Evolutionary conservation across 2,113 vertebrate species (phyloP).

Genomic region (Nycticryphes semicollaris): DNA sequence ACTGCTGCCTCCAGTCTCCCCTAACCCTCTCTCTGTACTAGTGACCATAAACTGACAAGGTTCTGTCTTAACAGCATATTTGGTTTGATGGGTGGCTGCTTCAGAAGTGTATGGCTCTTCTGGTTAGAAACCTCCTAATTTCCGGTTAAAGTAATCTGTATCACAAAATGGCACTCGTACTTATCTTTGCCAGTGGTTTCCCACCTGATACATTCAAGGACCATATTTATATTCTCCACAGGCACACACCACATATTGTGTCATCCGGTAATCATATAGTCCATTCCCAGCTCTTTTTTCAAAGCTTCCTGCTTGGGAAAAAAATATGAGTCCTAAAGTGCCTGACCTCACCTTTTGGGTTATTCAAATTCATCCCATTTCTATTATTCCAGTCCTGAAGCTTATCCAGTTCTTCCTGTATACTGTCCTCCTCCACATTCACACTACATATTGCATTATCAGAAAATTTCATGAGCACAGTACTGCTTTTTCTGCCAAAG

Average conservation of each 20-base stretch:
- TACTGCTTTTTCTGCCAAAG: constrained; percentile 57
- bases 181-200: background rate
- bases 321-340: background rate
- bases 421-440: constrained; percentile 60
- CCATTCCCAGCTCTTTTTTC: background rate
- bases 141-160: background rate
- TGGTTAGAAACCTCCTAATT: background rate
- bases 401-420: constrained; percentile 45
- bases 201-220: background rate
- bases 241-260: background rate
- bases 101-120: background rate
- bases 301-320: background rate
- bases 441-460: constrained; percentile 68
- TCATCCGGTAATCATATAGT: background rate
- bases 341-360: constrained; percentile 40
- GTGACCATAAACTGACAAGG: background rate
- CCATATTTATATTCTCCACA: background rate
- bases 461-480: constrained; percentile 53
- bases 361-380: constrained; percentile 41
- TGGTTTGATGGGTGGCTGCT: background rate
- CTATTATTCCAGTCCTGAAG: constrained; percentile 41
- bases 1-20: background rate
- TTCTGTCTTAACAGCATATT: background rate
- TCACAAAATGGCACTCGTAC: background rate
- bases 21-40: background rate